These are phyloP conservation scores for Tetanocera ferruginea DNA, from an alignment of 2,888 invertebrate species.

Conservation along the genomic window DNA sequence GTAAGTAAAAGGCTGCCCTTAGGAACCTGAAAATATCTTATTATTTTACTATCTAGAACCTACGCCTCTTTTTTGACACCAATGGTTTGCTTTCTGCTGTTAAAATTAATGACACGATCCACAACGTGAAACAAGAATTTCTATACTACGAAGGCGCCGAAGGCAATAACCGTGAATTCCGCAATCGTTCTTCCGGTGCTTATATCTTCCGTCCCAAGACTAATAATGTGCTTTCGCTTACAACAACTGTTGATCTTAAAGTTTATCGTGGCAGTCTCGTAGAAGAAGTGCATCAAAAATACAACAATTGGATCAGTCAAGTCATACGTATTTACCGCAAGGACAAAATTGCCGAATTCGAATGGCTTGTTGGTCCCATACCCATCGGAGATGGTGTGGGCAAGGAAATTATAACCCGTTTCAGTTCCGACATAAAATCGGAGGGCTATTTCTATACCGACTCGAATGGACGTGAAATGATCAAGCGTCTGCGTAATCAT, in stretches of 20 bases:
- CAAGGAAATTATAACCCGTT: slow-evolving; percentile 86
- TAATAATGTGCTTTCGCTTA: slow-evolving; percentile 39
- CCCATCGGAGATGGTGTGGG: slow-evolving; percentile 78
- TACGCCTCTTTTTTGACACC: slow-evolving; percentile 70
- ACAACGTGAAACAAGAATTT: slow-evolving; percentile 74
- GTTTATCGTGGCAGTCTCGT: slow-evolving; percentile 74
- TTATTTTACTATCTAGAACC: slow-evolving; percentile 48
- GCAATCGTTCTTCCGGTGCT: slow-evolving; percentile 88
- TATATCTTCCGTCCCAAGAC: slow-evolving; percentile 87
- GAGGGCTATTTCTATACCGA: slow-evolving; percentile 88
- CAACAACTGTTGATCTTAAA: slow-evolving; percentile 51
- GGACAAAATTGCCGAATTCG: slow-evolving; percentile 76
- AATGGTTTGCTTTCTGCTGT: slow-evolving; percentile 75
- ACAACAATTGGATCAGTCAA: slow-evolving; percentile 81
- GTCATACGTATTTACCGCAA: slow-evolving; percentile 78
- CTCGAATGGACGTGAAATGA: slow-evolving; percentile 90
- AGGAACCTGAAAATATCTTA: no score
- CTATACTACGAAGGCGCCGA: slow-evolving; percentile 79
- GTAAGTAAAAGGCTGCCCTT: slow-evolving; percentile 42
- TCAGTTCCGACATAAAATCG: slow-evolving; percentile 76
- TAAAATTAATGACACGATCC: slow-evolving; percentile 67
- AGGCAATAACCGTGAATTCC: slow-evolving; percentile 75
- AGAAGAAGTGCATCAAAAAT: slow-evolving; percentile 75
- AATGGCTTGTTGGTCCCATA: slow-evolving; percentile 86
- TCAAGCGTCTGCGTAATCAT: slow-evolving; percentile 76